Base-by-base conservation (phyloP, 2,113 vertebrate genomes). In the Cebidichthys violaceus region DNA sequence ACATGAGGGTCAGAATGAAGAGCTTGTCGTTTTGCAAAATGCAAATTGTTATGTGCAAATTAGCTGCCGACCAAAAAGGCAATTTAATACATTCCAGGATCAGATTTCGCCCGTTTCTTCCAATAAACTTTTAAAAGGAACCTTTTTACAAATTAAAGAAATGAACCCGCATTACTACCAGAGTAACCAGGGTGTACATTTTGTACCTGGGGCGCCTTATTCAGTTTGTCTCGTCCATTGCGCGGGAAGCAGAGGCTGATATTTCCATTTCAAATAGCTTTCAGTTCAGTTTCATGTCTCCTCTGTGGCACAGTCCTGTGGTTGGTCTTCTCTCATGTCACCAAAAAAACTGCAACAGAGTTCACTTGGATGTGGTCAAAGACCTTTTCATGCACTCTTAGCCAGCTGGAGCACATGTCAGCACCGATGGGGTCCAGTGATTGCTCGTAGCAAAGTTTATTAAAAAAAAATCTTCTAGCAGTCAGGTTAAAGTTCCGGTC, bases 281-380 rank as follows among this genome's bases (percentile, higher is more conserved):
- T 65, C 50, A 18, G 60, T 43, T 17, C 4, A 47, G 11, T 1
- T 69, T 18, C 22, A 45, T 14, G 41, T 20, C 14, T 24, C 1
- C n/a, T 31, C n/a, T 22, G 4, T 17, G 9, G 59, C 31, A 64
- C 18, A 65, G n/a, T 31, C 20, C 45, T 77, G 77, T 84, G 81
- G 81, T 81, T 77, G 77, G 60, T 81, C 68, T 81, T 47, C 64
- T 77, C 70, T 72, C 54, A 69, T 64, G 60, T 72, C 37, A 39
- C 45, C 6, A 64, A 39, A 64, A 39, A 41, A 33, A 27, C 31
- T 1, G 8, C 37, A 67, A 8, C 17, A 1, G 13, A 52, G 31
- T 59, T 59, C 9, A 18, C 5, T 18, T 27, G 9, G 15, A 70
- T 29, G 15, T 22, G 2, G 14, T 24, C 52, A 43, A 43, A 57